Evolutionary conservation across 2,888 invertebrate species (phyloP), one percentile per base, ranked within the genome.

Genomic region (Neocrepidodera transversa): DNA sequence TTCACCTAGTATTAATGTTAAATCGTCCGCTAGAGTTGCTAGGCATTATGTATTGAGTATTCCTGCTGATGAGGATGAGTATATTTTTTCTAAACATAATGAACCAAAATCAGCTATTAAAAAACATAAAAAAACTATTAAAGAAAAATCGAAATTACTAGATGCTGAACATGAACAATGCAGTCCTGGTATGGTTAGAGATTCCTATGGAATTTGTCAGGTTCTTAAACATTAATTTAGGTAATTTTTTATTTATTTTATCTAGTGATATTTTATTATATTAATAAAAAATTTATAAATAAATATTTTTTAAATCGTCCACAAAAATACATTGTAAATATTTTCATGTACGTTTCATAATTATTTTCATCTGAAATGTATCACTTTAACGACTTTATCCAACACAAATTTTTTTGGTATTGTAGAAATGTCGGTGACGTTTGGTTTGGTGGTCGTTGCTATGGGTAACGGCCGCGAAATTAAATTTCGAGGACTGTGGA

Each of bases 151-250:
- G 71, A 85, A 83, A 70, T 80, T 90, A 40, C 70, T 90, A 14
- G 89, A 90, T 0, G 88, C 86, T 14, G 78, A 73, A 11, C 82
- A 83, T 49, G 90, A 90, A 72, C 88, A 90, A 73, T 91, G 91
- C 75, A 90, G 90, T 13, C 91, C 90, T 0, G 90, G 86, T 45
- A 82, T 87, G 69, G 82, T 82, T 67, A 83, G 91, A 26, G 88
- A 91, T 74, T 82, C 84, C n/a, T 82, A 84, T 58, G 89, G 90
- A 6, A 82, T 89, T 38, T 87, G 86, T 71, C 71, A 65, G 14
- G 40, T 52, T 10, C 57, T 56, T 32, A 60, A 60, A 52, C 16
- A 51, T 26, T 60, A 4, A 43, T 38, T 17, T 16, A 38, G 10
- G 2, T 38, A 16, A 1, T 38, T 3, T 11, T 13, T 11, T 36